Conservation (phyloP, 2,888 invertebrate genomes). For the Hedychridium roseum region DNA sequence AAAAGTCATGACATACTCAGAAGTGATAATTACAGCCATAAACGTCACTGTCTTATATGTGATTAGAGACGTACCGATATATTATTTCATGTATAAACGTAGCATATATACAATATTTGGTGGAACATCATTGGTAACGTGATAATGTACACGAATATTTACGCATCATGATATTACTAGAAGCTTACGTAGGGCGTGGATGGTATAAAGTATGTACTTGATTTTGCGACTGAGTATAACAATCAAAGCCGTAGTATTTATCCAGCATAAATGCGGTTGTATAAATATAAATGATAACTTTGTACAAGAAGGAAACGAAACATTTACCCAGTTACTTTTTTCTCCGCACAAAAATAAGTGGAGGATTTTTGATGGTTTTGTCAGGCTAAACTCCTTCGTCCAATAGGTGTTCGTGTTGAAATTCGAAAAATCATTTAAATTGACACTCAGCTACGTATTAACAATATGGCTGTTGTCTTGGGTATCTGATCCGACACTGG, state of each 20-base stretch:
- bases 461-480: slow-evolving; percentile 39
- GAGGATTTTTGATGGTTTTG: slow-evolving; percentile 16
- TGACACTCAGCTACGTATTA: slow-evolving; percentile 38
- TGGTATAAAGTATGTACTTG: too few relatives aligned
- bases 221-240: background rate
- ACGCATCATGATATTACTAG: too few relatives aligned
- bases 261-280: background rate
- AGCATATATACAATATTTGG: slow-evolving; percentile 49
- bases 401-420: background rate
- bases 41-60: too few relatives aligned
- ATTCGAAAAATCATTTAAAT: background rate
- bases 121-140: slow-evolving; percentile 50
- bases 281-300: slow-evolving; percentile 1
- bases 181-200: too few relatives aligned
- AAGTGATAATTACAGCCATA: too few relatives aligned
- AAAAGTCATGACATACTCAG: too few relatives aligned
- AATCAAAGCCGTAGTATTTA: background rate
- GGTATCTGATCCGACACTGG: slow-evolving; percentile 39
- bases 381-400: slow-evolving; percentile 10
- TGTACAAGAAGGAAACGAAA: slow-evolving; percentile 25
- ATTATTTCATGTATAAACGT: slow-evolving; percentile 40
- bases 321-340: slow-evolving; percentile 6
- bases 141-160: slow-evolving; percentile 24
- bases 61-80: slow-evolving; percentile 48
- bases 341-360: background rate